These are phyloP conservation scores for Heliconius hermathena DNA, from an alignment of 1,140 invertebrate genomes.

Conservation along the genomic window DNA sequence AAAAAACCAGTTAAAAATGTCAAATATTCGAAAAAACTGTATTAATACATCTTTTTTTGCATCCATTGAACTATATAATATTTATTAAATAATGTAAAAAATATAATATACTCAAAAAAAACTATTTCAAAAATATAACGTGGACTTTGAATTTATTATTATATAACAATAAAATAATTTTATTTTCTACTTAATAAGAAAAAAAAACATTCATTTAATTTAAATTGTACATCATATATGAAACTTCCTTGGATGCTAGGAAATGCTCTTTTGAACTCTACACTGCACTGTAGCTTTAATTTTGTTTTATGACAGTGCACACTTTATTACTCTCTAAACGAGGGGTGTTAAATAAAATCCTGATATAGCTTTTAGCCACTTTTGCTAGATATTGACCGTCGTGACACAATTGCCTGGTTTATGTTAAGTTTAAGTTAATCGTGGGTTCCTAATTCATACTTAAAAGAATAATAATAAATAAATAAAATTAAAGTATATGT, in stretches of 20 bases:
- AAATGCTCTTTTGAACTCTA: conserved; percentile 1
- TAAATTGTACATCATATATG: neutral
- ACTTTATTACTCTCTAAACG: conserved; percentile 11
- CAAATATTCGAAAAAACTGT: too few species aligned
- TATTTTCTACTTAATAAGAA: too few species aligned
- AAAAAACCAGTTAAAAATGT: too few species aligned
- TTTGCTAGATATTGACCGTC: neutral
- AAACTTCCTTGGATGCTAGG: neutral
- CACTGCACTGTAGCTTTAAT: conserved; percentile 14
- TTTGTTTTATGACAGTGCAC: conserved; percentile 20
- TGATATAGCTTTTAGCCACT: neutral
- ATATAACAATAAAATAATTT: too few species aligned
- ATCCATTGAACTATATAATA: too few species aligned
- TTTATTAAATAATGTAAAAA: too few species aligned
- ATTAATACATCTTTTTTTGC: too few species aligned
- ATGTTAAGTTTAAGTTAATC: neutral
- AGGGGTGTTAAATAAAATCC: conserved; percentile 16
- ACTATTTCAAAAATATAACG: too few species aligned
- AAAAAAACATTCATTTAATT: too few species aligned
- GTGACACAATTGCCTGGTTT: neutral
- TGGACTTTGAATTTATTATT: too few species aligned
- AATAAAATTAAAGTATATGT: too few species aligned
- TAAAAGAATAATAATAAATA: neutral
- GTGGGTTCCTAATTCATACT: neutral
- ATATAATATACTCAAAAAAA: too few species aligned